These are phyloP conservation scores for Aproaerema taeniolella DNA, from an alignment of 2,888 invertebrate species.

Conservation along the genomic window DNA sequence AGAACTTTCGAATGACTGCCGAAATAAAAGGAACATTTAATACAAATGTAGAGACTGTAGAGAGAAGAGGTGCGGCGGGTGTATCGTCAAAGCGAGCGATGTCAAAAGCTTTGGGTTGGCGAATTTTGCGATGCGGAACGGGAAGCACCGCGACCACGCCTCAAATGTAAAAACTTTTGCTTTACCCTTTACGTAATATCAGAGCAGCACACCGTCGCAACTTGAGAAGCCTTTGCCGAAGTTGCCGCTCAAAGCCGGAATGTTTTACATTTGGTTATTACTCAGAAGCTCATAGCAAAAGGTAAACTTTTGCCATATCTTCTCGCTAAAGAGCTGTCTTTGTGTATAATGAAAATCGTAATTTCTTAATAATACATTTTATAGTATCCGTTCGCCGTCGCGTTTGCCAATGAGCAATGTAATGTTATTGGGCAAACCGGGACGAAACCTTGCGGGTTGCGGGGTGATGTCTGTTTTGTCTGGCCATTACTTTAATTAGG, in stretches of 20 bases:
- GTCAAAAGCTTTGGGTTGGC: conserved; percentile 63
- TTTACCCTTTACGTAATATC: conserved; percentile 64
- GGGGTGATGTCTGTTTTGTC: conserved; percentile 31
- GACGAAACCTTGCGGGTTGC: conserved; percentile 29
- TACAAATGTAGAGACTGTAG: too few species aligned
- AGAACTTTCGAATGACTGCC: conserved; percentile 51
- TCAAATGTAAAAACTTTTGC: conserved; percentile 73
- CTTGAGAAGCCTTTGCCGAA: conserved; percentile 66
- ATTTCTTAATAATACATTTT: conserved; percentile 18
- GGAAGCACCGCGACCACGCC: conserved; percentile 49
- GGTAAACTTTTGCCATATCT: conserved; percentile 38
- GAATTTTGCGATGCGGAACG: conserved; percentile 58
- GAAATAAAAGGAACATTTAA: conserved; percentile 57
- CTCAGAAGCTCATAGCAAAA: conserved; percentile 36
- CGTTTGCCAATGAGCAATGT: conserved; percentile 24
- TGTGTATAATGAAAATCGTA: conserved; percentile 2
- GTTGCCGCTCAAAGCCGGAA: conserved; percentile 65
- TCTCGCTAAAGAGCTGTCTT: conserved; percentile 15
- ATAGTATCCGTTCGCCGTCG: conserved; percentile 22
- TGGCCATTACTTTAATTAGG: conserved; percentile 42
- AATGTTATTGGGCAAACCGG: conserved; percentile 33
- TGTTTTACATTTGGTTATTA: conserved; percentile 67
- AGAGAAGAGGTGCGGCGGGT: conserved; percentile 30
- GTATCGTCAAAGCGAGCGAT: conserved; percentile 66
- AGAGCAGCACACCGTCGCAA: conserved; percentile 39